Evolutionary conservation across 2,113 vertebrate species (phyloP).

Genomic region (Heterocephalus glaber): DNA sequence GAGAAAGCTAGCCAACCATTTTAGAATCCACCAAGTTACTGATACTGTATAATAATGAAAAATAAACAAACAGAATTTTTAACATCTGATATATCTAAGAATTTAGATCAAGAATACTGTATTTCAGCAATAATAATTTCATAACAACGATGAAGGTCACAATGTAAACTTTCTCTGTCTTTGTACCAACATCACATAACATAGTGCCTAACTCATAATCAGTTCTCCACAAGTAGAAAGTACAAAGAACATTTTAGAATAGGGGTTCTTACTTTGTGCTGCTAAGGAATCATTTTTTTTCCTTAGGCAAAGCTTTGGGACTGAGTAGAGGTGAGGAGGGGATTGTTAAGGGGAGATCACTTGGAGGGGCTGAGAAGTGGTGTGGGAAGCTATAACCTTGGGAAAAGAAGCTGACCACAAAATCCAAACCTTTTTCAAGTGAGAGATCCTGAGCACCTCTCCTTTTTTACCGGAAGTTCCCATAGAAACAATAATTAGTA

Average conservation of each 20-base stretch:
- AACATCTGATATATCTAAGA: constrained; percentile 25
- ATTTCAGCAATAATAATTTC: background rate
- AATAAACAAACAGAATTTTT: background rate
- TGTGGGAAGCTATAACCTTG: background rate
- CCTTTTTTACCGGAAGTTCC: constrained; percentile 6
- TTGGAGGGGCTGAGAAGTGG: background rate
- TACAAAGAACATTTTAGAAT: background rate
- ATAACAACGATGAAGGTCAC: background rate
- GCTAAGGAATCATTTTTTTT: background rate
- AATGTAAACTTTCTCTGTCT: background rate
- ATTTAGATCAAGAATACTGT: background rate
- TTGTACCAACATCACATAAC: background rate
- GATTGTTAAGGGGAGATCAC: background rate
- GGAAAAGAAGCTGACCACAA: background rate
- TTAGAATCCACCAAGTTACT: background rate
- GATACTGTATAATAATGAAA: background rate
- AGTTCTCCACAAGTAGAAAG: too few relatives aligned
- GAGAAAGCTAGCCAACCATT: background rate
- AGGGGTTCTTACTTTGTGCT: background rate
- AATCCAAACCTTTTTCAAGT: constrained; percentile 22
- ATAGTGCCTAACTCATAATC: background rate
- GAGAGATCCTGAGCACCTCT: background rate
- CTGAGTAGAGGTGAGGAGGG: background rate
- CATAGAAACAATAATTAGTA: background rate
- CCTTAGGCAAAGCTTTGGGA: background rate